Percentiles rank a stretch among this genome's conserved stretches.
Evolutionary conservation across 1,140 invertebrate species (phyloP).

Genomic region (Brachionus sp.): DNA sequence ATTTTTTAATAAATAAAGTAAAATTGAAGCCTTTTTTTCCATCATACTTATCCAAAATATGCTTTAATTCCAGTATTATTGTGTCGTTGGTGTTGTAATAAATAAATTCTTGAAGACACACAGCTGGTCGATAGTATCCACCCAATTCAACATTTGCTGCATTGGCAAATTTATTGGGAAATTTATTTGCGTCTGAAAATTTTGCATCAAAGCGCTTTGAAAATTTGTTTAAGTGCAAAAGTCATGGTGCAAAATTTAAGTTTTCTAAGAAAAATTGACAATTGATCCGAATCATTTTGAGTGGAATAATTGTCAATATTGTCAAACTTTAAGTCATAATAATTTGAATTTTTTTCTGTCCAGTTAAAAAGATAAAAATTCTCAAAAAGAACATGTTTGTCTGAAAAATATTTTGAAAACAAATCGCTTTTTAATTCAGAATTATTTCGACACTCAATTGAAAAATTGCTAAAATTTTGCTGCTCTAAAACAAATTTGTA

Average conservation of each 20-base stretch:
- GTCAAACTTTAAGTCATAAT: not conserved
- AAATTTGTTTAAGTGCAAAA: too few relatives aligned
- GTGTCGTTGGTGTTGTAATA: not conserved
- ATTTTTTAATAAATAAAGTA: not conserved
- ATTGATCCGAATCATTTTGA: not conserved
- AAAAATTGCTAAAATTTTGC: not conserved
- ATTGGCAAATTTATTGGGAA: not conserved
- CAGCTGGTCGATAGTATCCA: not conserved
- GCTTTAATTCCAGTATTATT: not conserved
- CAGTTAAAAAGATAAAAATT: not conserved
- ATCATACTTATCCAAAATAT: not conserved
- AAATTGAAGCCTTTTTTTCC: not conserved
- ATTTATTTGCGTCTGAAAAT: not conserved
- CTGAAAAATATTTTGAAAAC: not conserved
- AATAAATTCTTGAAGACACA: constrained; percentile 10
- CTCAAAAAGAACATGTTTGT: not conserved
- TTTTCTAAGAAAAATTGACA: not conserved
- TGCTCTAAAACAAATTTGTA: not conserved
- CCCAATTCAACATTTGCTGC: not conserved
- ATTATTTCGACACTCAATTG: not conserved
- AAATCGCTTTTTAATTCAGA: not conserved
- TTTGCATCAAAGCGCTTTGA: not conserved
- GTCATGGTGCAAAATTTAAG: not conserved
- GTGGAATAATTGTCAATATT: not conserved
- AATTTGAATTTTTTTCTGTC: not conserved